phyloP scores from a whole-genome alignment of 2,797 vertebrate species.

The Mastacembelus armatus region DNA sequence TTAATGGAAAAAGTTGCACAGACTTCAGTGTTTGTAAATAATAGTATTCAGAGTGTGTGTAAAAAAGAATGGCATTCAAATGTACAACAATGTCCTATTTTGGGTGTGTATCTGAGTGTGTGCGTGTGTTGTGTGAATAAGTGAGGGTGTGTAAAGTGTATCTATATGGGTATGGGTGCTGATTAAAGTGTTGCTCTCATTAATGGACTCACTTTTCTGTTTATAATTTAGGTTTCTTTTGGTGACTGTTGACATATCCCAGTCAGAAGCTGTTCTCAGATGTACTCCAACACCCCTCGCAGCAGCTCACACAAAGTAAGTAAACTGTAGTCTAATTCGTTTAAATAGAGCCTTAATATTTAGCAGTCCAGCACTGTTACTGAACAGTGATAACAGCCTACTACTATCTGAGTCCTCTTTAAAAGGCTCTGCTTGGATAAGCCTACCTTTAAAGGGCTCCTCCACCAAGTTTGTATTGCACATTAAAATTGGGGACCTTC shows the following conservation, averaged over 20 bases:
- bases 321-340: background rate
- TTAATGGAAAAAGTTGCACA: conserved; percentile 33
- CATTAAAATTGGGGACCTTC: no score
- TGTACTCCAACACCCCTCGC: background rate
- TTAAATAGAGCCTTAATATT: no score
- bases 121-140: background rate
- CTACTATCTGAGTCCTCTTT: no score
- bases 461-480: no score
- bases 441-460: no score
- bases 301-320: background rate
- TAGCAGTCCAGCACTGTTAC: no score
- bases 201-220: conserved; percentile 26
- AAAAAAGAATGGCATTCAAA: background rate
- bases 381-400: no score
- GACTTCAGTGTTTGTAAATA: conserved; percentile 9
- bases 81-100: background rate
- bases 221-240: conserved; percentile 17
- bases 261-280: background rate
- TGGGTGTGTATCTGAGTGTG: background rate
- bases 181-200: no score
- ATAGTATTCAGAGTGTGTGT: background rate
- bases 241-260: conserved; percentile 8
- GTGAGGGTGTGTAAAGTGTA: no score
- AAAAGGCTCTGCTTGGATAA: no score
- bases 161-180: no score